phyloP scores from a whole-genome alignment of 2,113 vertebrate species.

The Meriones unguiculatus region DNA sequence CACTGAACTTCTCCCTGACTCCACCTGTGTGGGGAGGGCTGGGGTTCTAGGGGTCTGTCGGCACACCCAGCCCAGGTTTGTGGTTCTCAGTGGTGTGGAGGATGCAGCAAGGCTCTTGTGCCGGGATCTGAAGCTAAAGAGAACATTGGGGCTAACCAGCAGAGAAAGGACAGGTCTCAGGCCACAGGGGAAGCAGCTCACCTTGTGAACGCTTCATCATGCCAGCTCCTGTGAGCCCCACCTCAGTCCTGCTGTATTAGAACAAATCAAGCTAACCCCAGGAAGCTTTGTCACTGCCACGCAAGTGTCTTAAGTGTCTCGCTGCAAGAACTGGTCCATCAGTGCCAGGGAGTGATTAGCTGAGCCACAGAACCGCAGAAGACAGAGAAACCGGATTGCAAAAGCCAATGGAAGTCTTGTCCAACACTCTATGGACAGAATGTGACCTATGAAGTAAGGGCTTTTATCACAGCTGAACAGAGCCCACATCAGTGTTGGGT shows the following conservation, averaged over 20 bases:
- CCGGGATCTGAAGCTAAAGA: background rate
- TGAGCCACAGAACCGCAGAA: background rate
- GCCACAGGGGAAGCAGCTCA: background rate
- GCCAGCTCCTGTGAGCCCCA: constrained; percentile 40
- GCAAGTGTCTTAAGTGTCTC: background rate
- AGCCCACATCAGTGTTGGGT: too few relatives aligned
- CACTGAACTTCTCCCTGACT: background rate
- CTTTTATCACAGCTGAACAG: background rate
- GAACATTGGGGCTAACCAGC: background rate
- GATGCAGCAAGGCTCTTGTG: background rate
- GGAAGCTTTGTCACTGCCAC: background rate
- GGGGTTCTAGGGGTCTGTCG: background rate
- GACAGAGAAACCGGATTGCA: background rate
- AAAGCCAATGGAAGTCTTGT: background rate
- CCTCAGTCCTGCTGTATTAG: constrained; percentile 2
- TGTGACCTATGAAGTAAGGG: background rate
- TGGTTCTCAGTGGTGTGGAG: background rate
- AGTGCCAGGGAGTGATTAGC: background rate
- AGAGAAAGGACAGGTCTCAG: background rate
- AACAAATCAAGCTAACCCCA: constrained; percentile 36
- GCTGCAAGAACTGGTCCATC: background rate
- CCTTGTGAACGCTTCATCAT: constrained; percentile 16
- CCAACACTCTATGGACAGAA: background rate
- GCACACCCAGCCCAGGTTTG: background rate
- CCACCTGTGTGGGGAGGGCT: background rate